Evolutionary conservation across 2,888 invertebrate genomes (phyloP), one percentile per base, ranked within the genome.

Genomic region (Trissolcus japonicus): DNA sequence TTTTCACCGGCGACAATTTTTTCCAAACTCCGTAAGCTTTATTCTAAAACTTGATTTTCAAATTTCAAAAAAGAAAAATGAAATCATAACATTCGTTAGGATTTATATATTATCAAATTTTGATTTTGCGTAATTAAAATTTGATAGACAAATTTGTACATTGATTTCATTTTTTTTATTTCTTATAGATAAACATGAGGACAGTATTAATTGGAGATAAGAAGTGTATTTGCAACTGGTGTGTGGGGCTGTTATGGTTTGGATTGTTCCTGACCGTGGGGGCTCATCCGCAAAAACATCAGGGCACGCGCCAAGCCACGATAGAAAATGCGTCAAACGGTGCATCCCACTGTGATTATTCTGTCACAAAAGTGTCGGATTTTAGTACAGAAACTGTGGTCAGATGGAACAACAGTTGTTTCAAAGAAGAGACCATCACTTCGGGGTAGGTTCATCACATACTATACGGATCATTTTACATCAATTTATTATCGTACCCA

Each of bases 361-460:
- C 71, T 4, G 56, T 62, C 51, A 76, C 56, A 43, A 71, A 56
- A 41, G 19, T 56, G 9, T 66, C 66, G 6, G 43, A 76, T 48
- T 61, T 61, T 43, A 25, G 41, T n/a, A 35, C 29, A 6, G 71
- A 76, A 61, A 76, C 53, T 53, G 69, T 84, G 76, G 79, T 85
- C 67, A 82, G 81, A 53, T 86, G 84, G 84, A 83, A 83, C 6
- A 83, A 83, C 68, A 82, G 83, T 61, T 88, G 88, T 80, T 87
- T 84, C 57, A 86, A 83, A 68, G 88, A 88, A 68, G 83, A 83
- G n/a, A 78, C 81, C 73, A 80, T 86, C 72, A 81, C 83, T 76
- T 86, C 85, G 84, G 87, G 87, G 88, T 88, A 82, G 74, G 87
- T 60, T 60, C 11, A 35, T 35, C 35, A 9, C 35, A 35, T 35